A percentile compares a stretch with the other conserved stretches of the same genome.
Evolutionary conservation across 2,113 vertebrate species (phyloP).

Genomic region (Abramis brama): DNA sequence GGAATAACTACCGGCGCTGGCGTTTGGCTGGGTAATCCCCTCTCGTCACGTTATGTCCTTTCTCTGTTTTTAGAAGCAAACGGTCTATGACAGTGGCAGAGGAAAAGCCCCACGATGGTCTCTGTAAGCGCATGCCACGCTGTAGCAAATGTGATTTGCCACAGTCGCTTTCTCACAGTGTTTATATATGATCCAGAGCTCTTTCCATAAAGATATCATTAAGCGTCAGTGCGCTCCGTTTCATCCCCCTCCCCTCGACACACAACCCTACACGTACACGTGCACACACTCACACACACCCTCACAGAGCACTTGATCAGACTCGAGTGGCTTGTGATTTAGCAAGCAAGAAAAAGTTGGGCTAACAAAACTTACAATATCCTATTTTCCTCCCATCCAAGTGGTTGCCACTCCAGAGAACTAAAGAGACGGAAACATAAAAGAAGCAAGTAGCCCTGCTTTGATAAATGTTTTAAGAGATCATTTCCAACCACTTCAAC

Average conservation of each 20-base stretch:
- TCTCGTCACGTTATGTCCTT: constrained; percentile 32
- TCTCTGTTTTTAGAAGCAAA: constrained; percentile 32
- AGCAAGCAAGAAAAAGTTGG: constrained; percentile 71
- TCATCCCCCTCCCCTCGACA: constrained; percentile 43
- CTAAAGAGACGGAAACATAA: constrained; percentile 80
- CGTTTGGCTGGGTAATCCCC: constrained; percentile 21
- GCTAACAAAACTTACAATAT: constrained; percentile 79
- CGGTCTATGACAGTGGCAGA: constrained; percentile 51
- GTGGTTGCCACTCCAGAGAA: constrained; percentile 82
- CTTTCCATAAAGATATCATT: constrained; percentile 51
- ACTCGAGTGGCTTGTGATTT: constrained; percentile 62
- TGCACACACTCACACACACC: constrained; percentile 49
- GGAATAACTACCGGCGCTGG: constrained; percentile 32
- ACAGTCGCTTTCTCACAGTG: constrained; percentile 59
- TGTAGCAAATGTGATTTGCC: constrained; percentile 64
- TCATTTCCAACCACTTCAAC: constrained; percentile 72
- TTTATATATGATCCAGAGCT: constrained; percentile 44
- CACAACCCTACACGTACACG: constrained; percentile 1
- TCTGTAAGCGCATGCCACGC: constrained; percentile 51
- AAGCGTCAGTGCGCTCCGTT: constrained; percentile 55
- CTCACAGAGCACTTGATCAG: constrained; percentile 58
- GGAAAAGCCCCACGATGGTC: constrained; percentile 29
- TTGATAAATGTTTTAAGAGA: constrained; percentile 76
- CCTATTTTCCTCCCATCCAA: constrained; percentile 80
- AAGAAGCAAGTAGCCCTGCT: constrained; percentile 75